Evolutionary conservation across 2,113 vertebrate genomes (phyloP).

Genomic region (Lichenostomus cassidix): DNA sequence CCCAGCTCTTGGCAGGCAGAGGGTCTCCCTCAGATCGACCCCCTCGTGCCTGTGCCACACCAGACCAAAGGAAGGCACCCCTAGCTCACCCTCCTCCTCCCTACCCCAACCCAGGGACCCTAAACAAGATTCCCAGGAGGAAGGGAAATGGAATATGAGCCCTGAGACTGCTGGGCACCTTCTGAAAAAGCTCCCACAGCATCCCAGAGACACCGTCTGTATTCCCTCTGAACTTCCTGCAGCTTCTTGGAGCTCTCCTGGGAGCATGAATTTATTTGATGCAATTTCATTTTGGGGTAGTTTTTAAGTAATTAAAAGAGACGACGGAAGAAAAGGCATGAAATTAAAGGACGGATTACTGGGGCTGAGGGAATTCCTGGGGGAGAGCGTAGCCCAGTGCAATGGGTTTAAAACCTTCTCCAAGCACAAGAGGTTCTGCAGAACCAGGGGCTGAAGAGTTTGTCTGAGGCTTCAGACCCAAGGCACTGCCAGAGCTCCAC

Average conservation of each 20-base stretch:
- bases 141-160: neutral
- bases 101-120: accelerated
- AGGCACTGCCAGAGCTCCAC: neutral
- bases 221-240: neutral
- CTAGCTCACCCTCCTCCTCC: neutral
- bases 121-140: neutral
- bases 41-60: accelerated
- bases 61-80: neutral
- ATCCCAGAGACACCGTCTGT: accelerated
- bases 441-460: neutral
- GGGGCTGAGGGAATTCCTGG: neutral
- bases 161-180: neutral
- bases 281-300: constrained; percentile 17
- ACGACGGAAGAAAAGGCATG: neutral
- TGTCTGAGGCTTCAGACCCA: neutral
- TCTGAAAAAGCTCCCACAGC: neutral
- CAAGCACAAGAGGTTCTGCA: neutral
- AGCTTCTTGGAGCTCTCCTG: neutral
- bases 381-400: accelerated
- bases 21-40: neutral
- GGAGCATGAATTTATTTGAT: neutral
- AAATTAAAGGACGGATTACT: neutral
- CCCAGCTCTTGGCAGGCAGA: neutral
- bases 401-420: neutral
- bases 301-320: constrained; percentile 17